phyloP scores from a whole-genome alignment of 1,140 invertebrate species.

The Sarcophaga peregrina region DNA sequence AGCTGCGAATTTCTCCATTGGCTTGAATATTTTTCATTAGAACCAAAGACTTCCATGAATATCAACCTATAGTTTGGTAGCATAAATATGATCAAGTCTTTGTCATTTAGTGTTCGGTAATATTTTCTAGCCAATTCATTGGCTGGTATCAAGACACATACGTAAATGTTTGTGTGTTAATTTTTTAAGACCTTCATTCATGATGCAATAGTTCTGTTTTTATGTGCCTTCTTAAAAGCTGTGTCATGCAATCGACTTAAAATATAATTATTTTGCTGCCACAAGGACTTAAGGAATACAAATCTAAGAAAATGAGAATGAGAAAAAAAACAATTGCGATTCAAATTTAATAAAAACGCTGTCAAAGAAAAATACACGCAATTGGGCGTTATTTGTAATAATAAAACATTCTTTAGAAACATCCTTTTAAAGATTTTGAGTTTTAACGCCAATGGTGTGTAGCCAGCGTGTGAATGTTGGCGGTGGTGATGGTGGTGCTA shows the following conservation, averaged over 20 bases:
- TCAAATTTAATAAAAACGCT: background rate
- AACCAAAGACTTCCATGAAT: too few species aligned
- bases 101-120: too few species aligned
- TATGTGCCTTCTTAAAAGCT: background rate
- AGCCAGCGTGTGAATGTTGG: background rate
- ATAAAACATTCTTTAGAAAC: background rate
- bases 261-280: background rate
- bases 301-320: too few species aligned
- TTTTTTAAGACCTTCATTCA: background rate
- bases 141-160: too few species aligned
- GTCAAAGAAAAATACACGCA: background rate
- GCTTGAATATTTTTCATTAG: too few species aligned
- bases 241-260: background rate
- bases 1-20: too few species aligned
- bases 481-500: background rate
- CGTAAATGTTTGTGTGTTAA: too few species aligned
- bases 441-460: background rate
- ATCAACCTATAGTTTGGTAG: too few species aligned
- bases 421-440: background rate
- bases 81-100: too few species aligned
- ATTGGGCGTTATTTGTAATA: slow-evolving; percentile 3
- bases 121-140: too few species aligned
- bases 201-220: background rate
- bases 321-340: background rate
- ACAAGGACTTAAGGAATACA: background rate